Base-by-base conservation (phyloP, 2,888 invertebrate species). In the Melieria omissa region DNA sequence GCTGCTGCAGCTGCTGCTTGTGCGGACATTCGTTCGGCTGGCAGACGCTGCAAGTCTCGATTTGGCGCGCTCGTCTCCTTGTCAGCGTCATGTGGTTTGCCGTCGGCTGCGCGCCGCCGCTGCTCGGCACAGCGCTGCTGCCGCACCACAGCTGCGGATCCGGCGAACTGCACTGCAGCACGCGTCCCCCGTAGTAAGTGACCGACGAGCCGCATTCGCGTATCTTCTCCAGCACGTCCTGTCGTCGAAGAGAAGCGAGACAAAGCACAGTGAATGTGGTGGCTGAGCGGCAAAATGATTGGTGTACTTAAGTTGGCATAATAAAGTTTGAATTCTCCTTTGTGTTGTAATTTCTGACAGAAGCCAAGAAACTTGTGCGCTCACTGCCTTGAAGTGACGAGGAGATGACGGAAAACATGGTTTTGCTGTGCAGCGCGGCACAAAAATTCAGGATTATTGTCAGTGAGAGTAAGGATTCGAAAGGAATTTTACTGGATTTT, bases 161-260 rank as follows among this genome's bases (percentile, higher is more conserved):
- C 79, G 89, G 89, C 45, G 78, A 73, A 77, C 88, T 88, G 78
- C 88, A 85, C 80, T 92, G 91, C 46, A 95, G 89, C 61, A 95
- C 93, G 84, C 93, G 92, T 6, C 95, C 95, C 2, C 96, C 96
- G 82, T 95, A 96, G 84, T 95, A 96, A 6, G 95, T 96, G 8
- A 95, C 91, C 41, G 95, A 93, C 7, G 95, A 95, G n/a, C 96
- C 96, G 82, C 92, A 93, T 82, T 95, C 95, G 77, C 96, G 90
- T 79, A 96, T 95, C 88, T 95, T 95, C 83, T 93, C 92, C 73
- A 96, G 87, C 70, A 95, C 93, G 82, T 95, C 95, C 79, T 87
- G 89, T 86, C 14, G n/a, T 47, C 1, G 88, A 86, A 71, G 84
- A 86, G 73, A 87, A 86, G 6, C 82, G 82, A 46, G 29, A 29